Evolutionary conservation across 2,797 vertebrate genomes (phyloP).

Genomic region (Jordanella pulchra): DNA sequence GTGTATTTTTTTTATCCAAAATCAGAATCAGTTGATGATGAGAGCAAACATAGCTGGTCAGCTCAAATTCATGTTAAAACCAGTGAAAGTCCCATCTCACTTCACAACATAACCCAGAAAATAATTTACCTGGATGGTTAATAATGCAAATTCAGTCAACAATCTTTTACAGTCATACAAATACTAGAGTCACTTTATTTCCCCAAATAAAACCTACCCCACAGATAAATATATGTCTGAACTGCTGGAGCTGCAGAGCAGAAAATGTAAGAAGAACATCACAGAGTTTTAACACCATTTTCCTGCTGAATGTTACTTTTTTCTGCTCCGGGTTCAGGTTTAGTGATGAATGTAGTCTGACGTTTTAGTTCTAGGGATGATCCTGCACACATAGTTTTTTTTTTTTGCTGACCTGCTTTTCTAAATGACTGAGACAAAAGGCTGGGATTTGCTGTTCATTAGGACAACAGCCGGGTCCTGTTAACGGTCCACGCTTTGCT

Average conservation of each 20-base stretch:
- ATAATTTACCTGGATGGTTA: background rate
- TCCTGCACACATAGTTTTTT: background rate
- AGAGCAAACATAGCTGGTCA: conserved; percentile 13
- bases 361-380: background rate
- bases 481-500: background rate
- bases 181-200: background rate
- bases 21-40: conserved; percentile 16
- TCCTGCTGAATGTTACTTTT: background rate
- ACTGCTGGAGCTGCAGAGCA: background rate
- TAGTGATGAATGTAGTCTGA: background rate
- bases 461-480: background rate
- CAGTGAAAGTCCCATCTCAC: background rate
- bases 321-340: background rate
- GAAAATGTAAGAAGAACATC: background rate
- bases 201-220: background rate
- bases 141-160: background rate
- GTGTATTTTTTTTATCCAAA: conserved; percentile 17
- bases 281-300: background rate
- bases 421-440: background rate
- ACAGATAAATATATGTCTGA: background rate
- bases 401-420: background rate
- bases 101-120: no score
- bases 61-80: conserved; percentile 16
- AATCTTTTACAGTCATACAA: background rate
- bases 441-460: background rate